Evolutionary conservation across 2,797 vertebrate species (phyloP).

Genomic region (Mallotus villosus): DNA sequence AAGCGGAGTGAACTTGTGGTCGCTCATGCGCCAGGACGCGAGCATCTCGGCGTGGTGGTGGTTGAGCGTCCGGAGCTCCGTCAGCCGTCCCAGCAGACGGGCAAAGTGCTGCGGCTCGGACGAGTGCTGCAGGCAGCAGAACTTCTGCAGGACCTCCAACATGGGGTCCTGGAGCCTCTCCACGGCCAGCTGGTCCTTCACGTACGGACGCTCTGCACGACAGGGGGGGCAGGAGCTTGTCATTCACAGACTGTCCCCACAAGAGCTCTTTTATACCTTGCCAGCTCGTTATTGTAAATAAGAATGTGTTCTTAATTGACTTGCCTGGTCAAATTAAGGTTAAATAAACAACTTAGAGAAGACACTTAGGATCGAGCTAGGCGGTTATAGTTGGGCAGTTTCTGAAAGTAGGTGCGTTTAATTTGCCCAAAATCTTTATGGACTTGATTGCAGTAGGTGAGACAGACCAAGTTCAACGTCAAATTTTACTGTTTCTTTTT

Average conservation of each 20-base stretch:
- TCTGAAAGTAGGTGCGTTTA: background rate
- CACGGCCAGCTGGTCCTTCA: conserved; percentile 88
- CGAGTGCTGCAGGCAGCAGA: conserved; percentile 86
- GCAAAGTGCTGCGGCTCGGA: conserved; percentile 96
- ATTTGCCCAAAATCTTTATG: background rate
- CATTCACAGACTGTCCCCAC: background rate
- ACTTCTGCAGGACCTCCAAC: conserved; percentile 86
- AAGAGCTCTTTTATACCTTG: background rate
- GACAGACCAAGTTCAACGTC: no score
- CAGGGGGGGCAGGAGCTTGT: background rate
- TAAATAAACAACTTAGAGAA: no score
- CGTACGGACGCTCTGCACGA: conserved; percentile 85
- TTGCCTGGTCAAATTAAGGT: no score
- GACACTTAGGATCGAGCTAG: no score
- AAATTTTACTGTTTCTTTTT: no score
- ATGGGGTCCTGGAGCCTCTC: conserved; percentile 92
- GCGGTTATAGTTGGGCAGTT: background rate
- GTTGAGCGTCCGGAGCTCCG: conserved; percentile 93
- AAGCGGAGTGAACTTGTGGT: conserved; percentile 96
- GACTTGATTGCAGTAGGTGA: background rate
- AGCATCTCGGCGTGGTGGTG: conserved; percentile 96
- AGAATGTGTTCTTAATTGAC: no score
- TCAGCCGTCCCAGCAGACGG: conserved; percentile 90
- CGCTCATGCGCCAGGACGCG: conserved; percentile 91
- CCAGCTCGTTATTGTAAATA: no score